These are phyloP conservation scores for Phacellophora camtschatica DNA, from an alignment of 30 jellyfish, hydroid and myxozoan species.

Conservation along the genomic window DNA sequence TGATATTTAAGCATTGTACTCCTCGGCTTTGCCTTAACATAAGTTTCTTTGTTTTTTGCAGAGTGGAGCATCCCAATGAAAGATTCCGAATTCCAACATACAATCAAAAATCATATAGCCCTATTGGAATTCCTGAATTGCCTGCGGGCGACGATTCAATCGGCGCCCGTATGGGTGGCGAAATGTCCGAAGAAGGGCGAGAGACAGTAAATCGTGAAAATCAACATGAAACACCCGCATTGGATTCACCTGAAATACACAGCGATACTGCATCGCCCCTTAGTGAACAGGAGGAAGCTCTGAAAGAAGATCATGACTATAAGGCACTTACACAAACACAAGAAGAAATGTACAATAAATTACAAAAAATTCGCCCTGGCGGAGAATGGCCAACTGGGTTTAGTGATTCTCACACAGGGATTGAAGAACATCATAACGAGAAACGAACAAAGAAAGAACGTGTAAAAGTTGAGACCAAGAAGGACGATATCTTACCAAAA, in stretches of 20 bases:
- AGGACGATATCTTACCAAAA: conserved; percentile 19
- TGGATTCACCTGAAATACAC: conserved; percentile 76
- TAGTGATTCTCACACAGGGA: conserved; percentile 18
- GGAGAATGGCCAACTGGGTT: conserved; percentile 67
- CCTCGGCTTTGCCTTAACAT: too few relatives aligned
- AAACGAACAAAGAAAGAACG: conserved; percentile 44
- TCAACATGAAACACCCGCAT: conserved; percentile 3
- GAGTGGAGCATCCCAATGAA: conserved; percentile 37
- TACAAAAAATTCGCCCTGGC: conserved; percentile 64
- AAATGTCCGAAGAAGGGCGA: conserved; percentile 41
- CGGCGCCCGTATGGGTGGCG: conserved; percentile 41
- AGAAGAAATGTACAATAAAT: conserved; percentile 69
- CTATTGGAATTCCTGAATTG: conserved; percentile 52
- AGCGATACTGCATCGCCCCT: conserved; percentile 70
- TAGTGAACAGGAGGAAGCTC: conserved; percentile 93
- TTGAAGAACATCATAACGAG: conserved; percentile 11
- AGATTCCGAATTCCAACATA: conserved; percentile 40
- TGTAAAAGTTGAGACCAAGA: not conserved
- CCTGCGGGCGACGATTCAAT: conserved; percentile 70
- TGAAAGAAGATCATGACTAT: conserved; percentile 88
- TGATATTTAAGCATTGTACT: not conserved
- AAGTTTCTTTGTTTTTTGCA: too few relatives aligned
- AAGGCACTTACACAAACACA: conserved; percentile 57
- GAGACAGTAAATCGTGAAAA: conserved; percentile 11
- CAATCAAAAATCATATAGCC: conserved; percentile 35